phyloP scores from a whole-genome alignment of 2,113 vertebrate species.

The Xenus cinereus region DNA sequence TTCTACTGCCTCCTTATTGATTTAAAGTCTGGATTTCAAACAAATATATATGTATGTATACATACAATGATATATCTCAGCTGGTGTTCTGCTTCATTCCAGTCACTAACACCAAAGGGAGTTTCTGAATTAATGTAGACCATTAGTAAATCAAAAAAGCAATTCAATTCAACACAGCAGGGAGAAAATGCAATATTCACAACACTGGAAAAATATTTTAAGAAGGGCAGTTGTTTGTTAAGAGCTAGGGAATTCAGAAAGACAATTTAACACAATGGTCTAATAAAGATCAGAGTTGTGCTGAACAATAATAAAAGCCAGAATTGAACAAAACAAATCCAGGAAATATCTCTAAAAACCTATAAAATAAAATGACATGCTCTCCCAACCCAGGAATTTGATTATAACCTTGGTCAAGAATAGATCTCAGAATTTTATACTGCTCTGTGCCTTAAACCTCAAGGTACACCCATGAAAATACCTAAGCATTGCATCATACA shows the following conservation, averaged over 20 bases:
- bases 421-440: not conserved
- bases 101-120: constrained; percentile 10
- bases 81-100: not conserved
- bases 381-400: not conserved
- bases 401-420: not conserved
- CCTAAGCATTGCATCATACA: not conserved
- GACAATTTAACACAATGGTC: constrained; percentile 17
- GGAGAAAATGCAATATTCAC: constrained; percentile 24
- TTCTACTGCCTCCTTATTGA: not conserved
- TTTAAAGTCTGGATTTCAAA: not conserved
- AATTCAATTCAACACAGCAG: constrained; percentile 30
- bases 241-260: constrained; percentile 10
- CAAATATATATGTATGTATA: not conserved
- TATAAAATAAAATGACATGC: not conserved
- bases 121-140: constrained; percentile 43
- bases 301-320: not conserved
- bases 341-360: not conserved
- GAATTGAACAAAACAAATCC: not conserved
- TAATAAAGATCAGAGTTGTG: constrained; percentile 34
- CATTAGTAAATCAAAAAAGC: constrained; percentile 53
- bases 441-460: not conserved
- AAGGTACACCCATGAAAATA: not conserved
- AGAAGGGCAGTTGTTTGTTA: not conserved
- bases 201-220: constrained; percentile 27
- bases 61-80: not conserved